phyloP scores from a whole-genome alignment of 2,797 vertebrate genomes.

The Chromis chromis region DNA sequence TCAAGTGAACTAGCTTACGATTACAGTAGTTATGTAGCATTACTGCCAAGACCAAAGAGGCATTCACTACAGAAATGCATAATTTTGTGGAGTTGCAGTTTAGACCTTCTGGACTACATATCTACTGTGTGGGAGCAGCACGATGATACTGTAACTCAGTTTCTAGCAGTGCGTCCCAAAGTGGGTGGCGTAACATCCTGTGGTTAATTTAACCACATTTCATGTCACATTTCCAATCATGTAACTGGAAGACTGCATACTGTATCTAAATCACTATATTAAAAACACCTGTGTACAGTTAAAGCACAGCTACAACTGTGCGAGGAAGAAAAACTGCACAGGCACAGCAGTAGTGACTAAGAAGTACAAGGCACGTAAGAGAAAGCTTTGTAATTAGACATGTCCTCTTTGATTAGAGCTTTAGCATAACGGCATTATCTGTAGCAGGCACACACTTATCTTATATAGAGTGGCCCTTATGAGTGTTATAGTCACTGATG shows the following conservation, averaged over 20 bases:
- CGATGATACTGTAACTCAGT: background rate
- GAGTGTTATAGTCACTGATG: constrained; percentile 29
- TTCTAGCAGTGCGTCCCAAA: background rate
- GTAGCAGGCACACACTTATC: background rate
- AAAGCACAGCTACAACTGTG: background rate
- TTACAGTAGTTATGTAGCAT: background rate
- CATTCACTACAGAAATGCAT: background rate
- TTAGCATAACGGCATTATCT: background rate
- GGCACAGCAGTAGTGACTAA: background rate
- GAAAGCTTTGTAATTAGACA: background rate
- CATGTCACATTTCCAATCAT: background rate
- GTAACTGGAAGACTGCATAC: background rate
- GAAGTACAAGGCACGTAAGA: background rate
- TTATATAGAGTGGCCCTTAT: constrained; percentile 10
- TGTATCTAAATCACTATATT: constrained; percentile 10
- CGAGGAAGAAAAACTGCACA: background rate
- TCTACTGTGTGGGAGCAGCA: background rate
- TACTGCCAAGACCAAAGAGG: background rate
- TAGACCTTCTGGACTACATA: background rate
- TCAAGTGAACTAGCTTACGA: background rate
- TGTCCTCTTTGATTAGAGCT: background rate
- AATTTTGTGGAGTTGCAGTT: background rate
- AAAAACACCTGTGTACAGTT: constrained; percentile 10
- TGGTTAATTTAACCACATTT: constrained; percentile 1
- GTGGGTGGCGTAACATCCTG: background rate